Percentiles rank a stretch among this genome's conserved stretches.
These are phyloP conservation scores for Emydura subglobosa DNA, from an alignment of 2,113 vertebrate species.

Conservation along the genomic window DNA sequence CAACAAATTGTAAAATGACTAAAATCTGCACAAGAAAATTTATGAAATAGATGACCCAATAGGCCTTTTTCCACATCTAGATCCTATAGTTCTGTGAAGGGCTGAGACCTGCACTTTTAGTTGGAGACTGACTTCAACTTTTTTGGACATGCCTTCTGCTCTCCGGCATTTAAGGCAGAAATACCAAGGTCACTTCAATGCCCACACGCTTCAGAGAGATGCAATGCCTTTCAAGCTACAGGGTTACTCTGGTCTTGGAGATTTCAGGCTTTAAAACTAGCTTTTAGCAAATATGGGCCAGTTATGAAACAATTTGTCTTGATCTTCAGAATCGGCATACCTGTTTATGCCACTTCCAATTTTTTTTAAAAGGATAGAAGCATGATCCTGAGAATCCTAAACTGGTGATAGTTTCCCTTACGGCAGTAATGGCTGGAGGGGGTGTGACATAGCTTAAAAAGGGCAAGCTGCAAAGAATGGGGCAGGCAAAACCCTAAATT, in stretches of 20 bases:
- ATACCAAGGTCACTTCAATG: neutral
- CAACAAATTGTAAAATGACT: neutral
- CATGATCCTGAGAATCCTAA: neutral
- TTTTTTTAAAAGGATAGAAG: neutral
- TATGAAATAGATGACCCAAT: neutral
- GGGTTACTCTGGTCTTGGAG: rapidly evolving
- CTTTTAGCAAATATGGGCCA: neutral
- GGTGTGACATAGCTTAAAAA: too few relatives aligned
- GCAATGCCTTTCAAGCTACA: neutral
- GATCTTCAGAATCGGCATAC: neutral
- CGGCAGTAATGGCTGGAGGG: too few relatives aligned
- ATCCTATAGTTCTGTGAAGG: neutral
- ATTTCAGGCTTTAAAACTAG: neutral
- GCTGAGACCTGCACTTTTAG: neutral
- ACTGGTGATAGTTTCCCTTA: neutral
- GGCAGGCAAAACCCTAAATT: too few relatives aligned
- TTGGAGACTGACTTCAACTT: rapidly evolving
- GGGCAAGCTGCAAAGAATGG: too few relatives aligned
- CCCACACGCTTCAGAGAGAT: rapidly evolving
- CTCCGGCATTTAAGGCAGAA: neutral
- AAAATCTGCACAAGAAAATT: neutral
- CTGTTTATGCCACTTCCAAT: neutral
- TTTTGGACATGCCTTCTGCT: neutral
- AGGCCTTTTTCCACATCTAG: neutral
- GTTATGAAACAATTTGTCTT: neutral